Evolutionary conservation across 2,888 invertebrate genomes (phyloP).

Genomic region (Conistra vaccinii): DNA sequence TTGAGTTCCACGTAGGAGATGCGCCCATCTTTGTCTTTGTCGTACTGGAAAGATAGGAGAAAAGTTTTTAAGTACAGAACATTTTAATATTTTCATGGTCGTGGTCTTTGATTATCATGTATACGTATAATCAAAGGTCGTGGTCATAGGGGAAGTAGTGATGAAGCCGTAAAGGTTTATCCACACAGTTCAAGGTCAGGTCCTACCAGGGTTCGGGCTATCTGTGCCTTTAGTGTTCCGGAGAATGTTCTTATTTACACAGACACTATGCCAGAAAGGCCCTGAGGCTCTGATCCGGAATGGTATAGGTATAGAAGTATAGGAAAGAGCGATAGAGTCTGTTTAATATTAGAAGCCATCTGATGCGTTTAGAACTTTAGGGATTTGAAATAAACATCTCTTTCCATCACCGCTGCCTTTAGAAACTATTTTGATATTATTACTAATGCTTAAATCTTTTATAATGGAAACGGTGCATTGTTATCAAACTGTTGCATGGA

Average conservation of each 20-base stretch:
- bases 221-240: not conserved
- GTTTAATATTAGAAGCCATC: not conserved
- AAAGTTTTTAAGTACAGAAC: not conserved
- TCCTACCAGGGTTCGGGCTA: not conserved
- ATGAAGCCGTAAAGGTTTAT: not conserved
- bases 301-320: not conserved
- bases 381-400: not conserved
- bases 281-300: not conserved
- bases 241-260: not conserved
- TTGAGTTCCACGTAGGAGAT: conserved; percentile 93
- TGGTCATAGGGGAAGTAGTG: not conserved
- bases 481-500: conserved; percentile 22
- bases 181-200: not conserved
- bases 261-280: not conserved
- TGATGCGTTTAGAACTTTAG: not conserved
- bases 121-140: too few relatives aligned
- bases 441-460: conserved; percentile 9
- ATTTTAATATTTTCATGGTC: conserved; percentile 4
- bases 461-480: conserved; percentile 1
- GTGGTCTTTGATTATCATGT: too few relatives aligned
- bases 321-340: not conserved
- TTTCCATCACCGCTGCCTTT: not conserved
- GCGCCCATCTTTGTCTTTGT: conserved; percentile 93
- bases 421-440: conserved; percentile 9
- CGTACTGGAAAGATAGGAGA: conserved; percentile 90